Percentiles rank a stretch among this genome's conserved stretches.
Evolutionary conservation across 2,888 invertebrate genomes (phyloP).

Genomic region (Sesia bembeciformis): DNA sequence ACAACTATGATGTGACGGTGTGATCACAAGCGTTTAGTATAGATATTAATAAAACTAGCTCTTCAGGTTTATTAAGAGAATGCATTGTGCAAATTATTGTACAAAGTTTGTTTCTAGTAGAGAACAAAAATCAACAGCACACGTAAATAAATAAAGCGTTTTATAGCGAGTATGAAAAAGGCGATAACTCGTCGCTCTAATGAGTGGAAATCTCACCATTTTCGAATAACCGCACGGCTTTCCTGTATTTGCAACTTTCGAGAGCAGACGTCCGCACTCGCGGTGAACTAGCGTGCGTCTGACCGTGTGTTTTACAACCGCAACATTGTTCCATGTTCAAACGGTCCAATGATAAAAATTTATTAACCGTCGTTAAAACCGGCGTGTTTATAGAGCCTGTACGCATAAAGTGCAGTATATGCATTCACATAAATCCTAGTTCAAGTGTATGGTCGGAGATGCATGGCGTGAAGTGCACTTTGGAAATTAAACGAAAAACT

Average conservation of each 20-base stretch:
- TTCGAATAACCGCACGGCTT: constrained; percentile 11
- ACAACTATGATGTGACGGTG: too few relatives aligned
- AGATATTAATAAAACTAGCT: too few relatives aligned
- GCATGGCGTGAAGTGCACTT: constrained; percentile 18
- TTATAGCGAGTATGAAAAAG: constrained; percentile 25
- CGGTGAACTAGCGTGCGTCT: constrained; percentile 14
- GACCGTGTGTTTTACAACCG: constrained; percentile 13
- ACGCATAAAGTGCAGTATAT: constrained; percentile 50
- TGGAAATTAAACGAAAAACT: too few relatives aligned
- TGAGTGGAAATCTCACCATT: constrained; percentile 36
- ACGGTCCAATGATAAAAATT: constrained; percentile 60
- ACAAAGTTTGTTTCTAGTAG: too few relatives aligned
- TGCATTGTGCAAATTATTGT: too few relatives aligned
- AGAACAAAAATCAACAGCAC: not conserved
- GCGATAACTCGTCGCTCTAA: constrained; percentile 42
- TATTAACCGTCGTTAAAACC: constrained; percentile 62
- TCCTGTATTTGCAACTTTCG: constrained; percentile 1
- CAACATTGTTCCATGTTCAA: constrained; percentile 23
- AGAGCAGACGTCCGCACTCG: constrained; percentile 17
- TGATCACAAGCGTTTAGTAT: too few relatives aligned
- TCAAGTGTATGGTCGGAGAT: constrained; percentile 75
- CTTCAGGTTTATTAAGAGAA: too few relatives aligned
- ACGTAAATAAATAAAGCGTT: constrained; percentile 9
- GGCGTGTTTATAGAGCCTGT: constrained; percentile 51
- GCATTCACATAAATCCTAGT: constrained; percentile 51